Evolutionary conservation across 2,888 invertebrate genomes (phyloP).

Genomic region (Brachylomia viminalis): DNA sequence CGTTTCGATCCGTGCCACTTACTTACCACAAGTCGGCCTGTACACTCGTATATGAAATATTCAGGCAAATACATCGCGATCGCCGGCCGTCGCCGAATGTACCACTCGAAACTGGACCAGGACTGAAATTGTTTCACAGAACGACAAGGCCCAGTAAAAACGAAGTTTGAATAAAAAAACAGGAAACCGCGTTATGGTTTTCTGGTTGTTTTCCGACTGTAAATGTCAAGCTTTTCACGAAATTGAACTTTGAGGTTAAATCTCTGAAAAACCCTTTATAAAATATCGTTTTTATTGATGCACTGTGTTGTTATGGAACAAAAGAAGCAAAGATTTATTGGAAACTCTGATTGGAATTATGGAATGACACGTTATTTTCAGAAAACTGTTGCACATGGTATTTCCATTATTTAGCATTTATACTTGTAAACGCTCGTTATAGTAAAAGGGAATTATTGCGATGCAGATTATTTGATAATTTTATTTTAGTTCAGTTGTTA

Average conservation of each 20-base stretch:
- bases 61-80: slow-evolving; percentile 80
- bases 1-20: slow-evolving; percentile 36
- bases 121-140: slow-evolving; percentile 78
- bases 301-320: background rate
- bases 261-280: slow-evolving; percentile 21
- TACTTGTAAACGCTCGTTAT: background rate
- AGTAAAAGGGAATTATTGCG: no score
- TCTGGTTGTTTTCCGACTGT: slow-evolving; percentile 23
- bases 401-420: background rate
- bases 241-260: slow-evolving; percentile 36
- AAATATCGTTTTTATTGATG: slow-evolving; percentile 19
- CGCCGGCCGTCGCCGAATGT: slow-evolving; percentile 70
- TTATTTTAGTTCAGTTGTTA: background rate
- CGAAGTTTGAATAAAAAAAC: slow-evolving; percentile 47
- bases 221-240: slow-evolving; percentile 30
- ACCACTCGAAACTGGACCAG: slow-evolving; percentile 74
- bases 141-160: slow-evolving; percentile 44
- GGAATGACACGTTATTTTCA: background rate
- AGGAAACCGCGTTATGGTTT: slow-evolving; percentile 1
- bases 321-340: slow-evolving; percentile 17
- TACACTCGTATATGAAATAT: slow-evolving; percentile 84
- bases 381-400: background rate
- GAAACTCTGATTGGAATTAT: slow-evolving; percentile 5
- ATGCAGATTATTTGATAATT: background rate
- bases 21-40: slow-evolving; percentile 71